Conservation (phyloP, 2,797 vertebrate species). For the Syncerus caffer region DNA sequence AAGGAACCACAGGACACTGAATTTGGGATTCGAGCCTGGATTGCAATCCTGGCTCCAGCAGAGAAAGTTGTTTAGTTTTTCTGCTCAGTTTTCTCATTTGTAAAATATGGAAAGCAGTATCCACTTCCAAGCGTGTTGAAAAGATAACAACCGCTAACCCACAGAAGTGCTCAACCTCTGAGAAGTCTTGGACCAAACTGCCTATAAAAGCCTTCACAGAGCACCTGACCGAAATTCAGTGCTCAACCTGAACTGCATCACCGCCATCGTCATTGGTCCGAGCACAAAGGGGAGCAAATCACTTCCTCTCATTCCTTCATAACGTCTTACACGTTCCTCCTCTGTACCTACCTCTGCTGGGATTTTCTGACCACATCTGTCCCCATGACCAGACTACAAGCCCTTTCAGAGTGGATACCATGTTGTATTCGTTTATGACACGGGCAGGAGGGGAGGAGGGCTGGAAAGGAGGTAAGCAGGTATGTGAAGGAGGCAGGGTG, state of each 20-base stretch:
- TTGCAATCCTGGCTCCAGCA: not conserved
- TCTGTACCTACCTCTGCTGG: not conserved
- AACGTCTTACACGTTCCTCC: not conserved
- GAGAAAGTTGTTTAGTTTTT: not conserved
- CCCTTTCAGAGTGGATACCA: not conserved
- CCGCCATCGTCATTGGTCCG: not conserved
- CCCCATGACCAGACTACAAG: not conserved
- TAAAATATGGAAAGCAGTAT: not conserved
- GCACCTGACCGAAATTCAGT: not conserved
- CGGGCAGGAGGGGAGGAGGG: not conserved
- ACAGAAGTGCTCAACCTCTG: not conserved
- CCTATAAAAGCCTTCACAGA: not conserved
- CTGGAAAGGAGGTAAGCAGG: not conserved
- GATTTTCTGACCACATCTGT: slow-evolving; percentile 4
- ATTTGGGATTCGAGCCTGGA: not conserved
- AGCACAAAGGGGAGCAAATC: not conserved
- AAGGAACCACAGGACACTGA: not conserved
- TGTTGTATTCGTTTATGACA: not conserved
- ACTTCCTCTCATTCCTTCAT: not conserved
- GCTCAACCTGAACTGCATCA: rapidly evolving
- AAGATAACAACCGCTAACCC: not conserved
- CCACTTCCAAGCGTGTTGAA: rapidly evolving
- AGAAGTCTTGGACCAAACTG: not conserved
- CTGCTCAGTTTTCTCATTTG: not conserved
- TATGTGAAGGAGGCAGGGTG: not conserved